Percentiles rank a stretch among this genome's conserved stretches.
These are phyloP conservation scores for Octonoba sinensis DNA, from an alignment of 2,888 invertebrate species.

Conservation along the genomic window DNA sequence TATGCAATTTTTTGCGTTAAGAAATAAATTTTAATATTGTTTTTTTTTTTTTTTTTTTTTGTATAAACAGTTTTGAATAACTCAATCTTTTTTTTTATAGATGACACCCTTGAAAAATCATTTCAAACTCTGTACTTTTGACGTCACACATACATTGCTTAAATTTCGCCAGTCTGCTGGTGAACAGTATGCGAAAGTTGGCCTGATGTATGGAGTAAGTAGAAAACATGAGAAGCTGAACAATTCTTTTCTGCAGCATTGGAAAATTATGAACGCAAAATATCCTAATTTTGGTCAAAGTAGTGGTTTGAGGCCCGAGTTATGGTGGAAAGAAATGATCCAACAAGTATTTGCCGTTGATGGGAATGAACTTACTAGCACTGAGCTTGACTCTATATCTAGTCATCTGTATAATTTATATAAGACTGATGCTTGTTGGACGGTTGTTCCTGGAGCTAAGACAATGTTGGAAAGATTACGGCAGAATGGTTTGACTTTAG, in stretches of 20 bases:
- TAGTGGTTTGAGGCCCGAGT: constrained; percentile 79
- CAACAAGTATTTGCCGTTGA: constrained; percentile 76
- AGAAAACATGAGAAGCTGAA: constrained; percentile 74
- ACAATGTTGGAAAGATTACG: constrained; percentile 78
- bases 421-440: constrained; percentile 82
- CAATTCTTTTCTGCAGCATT: constrained; percentile 78
- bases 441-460: constrained; percentile 77
- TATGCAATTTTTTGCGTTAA: no score
- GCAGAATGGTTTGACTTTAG: constrained; percentile 72
- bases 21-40: no score
- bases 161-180: constrained; percentile 80
- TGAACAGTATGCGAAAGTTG: constrained; percentile 81
- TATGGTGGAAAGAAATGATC: constrained; percentile 86
- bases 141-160: constrained; percentile 87
- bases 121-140: constrained; percentile 79
- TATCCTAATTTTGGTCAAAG: constrained; percentile 86
- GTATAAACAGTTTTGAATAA: no score
- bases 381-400: constrained; percentile 68
- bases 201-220: constrained; percentile 78
- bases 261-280: constrained; percentile 77
- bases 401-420: constrained; percentile 75
- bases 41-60: no score
- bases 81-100: no score
- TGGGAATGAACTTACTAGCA: constrained; percentile 63
- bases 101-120: constrained; percentile 21